phyloP scores from a whole-genome alignment of 1,140 invertebrate species.

The Procambarus virginalis region DNA sequence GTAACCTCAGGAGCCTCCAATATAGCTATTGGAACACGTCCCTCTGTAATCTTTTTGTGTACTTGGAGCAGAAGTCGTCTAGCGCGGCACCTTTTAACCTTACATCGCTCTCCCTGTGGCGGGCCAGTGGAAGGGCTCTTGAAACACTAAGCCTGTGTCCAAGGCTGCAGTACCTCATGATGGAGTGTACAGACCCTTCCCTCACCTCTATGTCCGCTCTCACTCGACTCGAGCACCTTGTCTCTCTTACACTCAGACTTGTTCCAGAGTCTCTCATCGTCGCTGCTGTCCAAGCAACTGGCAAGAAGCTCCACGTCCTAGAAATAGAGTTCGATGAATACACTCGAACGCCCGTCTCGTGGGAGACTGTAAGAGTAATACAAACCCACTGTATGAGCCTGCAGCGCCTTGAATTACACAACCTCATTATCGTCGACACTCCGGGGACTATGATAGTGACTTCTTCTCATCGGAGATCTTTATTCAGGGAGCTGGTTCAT shows the following conservation, averaged over 20 bases:
- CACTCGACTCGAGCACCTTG: not conserved
- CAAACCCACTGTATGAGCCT: not conserved
- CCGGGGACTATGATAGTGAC: not conserved
- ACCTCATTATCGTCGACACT: constrained; percentile 7
- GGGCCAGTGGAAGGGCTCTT: constrained; percentile 10
- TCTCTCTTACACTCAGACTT: constrained; percentile 31
- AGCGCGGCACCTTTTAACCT: constrained; percentile 28
- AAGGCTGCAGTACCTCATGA: constrained; percentile 28
- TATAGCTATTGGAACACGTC: constrained; percentile 51
- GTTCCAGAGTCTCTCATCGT: constrained; percentile 27
- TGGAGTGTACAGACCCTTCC: constrained; percentile 41
- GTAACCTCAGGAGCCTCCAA: constrained; percentile 32
- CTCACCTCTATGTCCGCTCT: constrained; percentile 12
- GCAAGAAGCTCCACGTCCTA: constrained; percentile 16
- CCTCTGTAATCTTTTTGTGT: constrained; percentile 27
- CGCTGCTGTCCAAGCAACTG: constrained; percentile 1
- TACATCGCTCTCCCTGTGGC: constrained; percentile 35
- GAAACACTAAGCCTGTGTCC: constrained; percentile 32
- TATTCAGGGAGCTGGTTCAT: constrained; percentile 14
- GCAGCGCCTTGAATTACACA: constrained; percentile 27
- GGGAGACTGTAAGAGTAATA: not conserved
- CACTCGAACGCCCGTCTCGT: constrained; percentile 14
- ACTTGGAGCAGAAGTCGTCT: not conserved
- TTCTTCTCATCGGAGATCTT: not conserved
- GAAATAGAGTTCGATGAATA: constrained; percentile 47